Conservation (phyloP, 2,113 vertebrate genomes). For the Cariama cristata region DNA sequence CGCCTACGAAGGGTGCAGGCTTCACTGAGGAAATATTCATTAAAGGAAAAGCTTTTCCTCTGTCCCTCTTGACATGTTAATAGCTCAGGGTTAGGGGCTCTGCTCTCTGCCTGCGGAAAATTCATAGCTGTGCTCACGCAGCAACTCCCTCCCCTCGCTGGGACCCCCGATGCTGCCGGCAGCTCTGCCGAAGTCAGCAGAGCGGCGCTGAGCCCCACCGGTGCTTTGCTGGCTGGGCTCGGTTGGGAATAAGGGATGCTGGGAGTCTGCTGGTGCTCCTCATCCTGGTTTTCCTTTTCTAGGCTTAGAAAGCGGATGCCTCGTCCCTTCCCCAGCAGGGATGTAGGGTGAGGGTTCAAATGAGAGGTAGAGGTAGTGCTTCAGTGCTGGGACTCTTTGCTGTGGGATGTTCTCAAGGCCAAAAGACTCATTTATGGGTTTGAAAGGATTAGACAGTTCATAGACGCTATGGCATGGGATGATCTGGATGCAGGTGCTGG, state of each 20-base stretch:
- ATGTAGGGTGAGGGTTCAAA: neutral
- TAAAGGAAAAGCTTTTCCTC: slow-evolving; percentile 53
- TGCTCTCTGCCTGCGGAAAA: neutral
- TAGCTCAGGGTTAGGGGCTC: slow-evolving; percentile 8
- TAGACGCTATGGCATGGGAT: neutral
- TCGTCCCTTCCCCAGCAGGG: neutral
- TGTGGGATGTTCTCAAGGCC: slow-evolving; percentile 24
- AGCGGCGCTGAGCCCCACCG: neutral
- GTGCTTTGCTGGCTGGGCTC: neutral
- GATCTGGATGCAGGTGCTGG: slow-evolving; percentile 37
- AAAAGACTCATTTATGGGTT: neutral
- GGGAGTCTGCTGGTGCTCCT: neutral
- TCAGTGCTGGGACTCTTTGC: slow-evolving; percentile 8
- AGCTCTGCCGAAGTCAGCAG: neutral
- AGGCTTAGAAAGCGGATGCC: neutral
- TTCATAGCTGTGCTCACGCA: neutral
- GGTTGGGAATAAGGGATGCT: neutral
- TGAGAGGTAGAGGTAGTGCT: neutral
- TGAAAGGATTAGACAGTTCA: neutral
- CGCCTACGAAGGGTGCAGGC: slow-evolving; percentile 22
- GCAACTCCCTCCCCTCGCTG: neutral
- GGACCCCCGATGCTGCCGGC: neutral
- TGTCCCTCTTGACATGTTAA: slow-evolving; percentile 22
- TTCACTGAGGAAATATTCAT: slow-evolving; percentile 32
- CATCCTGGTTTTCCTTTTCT: neutral